These are phyloP conservation scores for Andricus grossulariae DNA, from an alignment of 1,140 invertebrate genomes.

Conservation along the genomic window DNA sequence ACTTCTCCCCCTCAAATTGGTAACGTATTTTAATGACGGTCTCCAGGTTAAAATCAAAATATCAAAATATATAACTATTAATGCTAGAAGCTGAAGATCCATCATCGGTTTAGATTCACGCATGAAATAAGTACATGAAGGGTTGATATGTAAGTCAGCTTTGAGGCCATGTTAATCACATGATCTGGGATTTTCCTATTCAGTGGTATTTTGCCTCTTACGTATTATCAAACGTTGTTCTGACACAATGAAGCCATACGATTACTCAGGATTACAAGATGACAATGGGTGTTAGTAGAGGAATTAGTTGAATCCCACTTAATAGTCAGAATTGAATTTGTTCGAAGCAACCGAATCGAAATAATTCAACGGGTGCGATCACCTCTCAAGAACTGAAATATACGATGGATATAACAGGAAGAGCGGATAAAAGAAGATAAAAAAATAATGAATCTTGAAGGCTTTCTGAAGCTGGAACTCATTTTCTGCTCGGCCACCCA, in stretches of 20 bases:
- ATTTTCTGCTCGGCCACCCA: slow-evolving; percentile 29
- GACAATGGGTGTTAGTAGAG: slow-evolving; percentile 19
- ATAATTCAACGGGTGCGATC: slow-evolving; percentile 22
- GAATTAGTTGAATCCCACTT: slow-evolving; percentile 18
- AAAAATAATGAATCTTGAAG: slow-evolving; percentile 18
- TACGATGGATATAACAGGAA: slow-evolving; percentile 6
- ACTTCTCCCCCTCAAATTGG: no score
- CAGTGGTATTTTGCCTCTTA: background rate
- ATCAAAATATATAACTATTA: no score
- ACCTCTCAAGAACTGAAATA: slow-evolving; percentile 10
- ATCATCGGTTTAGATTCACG: no score
- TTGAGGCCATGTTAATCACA: no score
- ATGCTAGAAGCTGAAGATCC: no score
- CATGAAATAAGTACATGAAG: no score
- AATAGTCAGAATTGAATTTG: slow-evolving; percentile 24
- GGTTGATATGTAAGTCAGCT: no score
- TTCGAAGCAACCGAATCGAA: slow-evolving; percentile 20
- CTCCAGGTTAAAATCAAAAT: no score
- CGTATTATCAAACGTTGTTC: slow-evolving; percentile 5
- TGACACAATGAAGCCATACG: slow-evolving; percentile 18
- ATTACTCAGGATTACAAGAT: slow-evolving; percentile 29
- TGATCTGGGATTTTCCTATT: background rate
- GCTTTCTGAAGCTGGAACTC: slow-evolving; percentile 5
- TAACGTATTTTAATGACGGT: no score
- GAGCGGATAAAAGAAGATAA: slow-evolving; percentile 12